Evolutionary conservation across 2,888 invertebrate genomes (phyloP).

Genomic region (Teinopalpus imperialis): DNA sequence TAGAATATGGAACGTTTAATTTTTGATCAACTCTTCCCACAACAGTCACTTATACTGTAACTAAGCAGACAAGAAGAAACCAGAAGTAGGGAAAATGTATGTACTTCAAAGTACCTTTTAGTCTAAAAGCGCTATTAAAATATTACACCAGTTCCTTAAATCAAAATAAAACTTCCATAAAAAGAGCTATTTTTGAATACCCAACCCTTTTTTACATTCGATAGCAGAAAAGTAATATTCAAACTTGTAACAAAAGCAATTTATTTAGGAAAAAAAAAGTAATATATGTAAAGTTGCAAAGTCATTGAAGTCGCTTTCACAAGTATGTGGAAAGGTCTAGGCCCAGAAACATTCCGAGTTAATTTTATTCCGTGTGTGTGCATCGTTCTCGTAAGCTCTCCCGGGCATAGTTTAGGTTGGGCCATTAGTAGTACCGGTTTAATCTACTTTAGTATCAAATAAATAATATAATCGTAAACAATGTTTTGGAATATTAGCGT

Average conservation of each 20-base stretch:
- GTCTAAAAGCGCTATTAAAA: too few relatives aligned
- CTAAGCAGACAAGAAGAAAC: too few relatives aligned
- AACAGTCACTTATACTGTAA: too few relatives aligned
- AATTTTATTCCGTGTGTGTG: constrained; percentile 4
- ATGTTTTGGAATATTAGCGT: neutral
- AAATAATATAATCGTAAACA: constrained; percentile 1
- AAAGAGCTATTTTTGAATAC: too few relatives aligned
- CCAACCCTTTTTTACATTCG: too few relatives aligned
- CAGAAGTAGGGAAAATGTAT: too few relatives aligned
- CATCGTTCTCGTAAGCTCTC: constrained; percentile 8
- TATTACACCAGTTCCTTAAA: too few relatives aligned
- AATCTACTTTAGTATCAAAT: constrained; percentile 13
- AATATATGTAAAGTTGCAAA: constrained; percentile 4
- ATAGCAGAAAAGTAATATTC: too few relatives aligned
- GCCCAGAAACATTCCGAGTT: neutral
- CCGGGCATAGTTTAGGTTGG: constrained; percentile 1
- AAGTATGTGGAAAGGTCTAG: neutral
- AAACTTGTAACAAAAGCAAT: constrained; percentile 4
- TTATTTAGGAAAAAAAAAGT: neutral
- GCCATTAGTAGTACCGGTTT: constrained; percentile 2
- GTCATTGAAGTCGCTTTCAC: neutral
- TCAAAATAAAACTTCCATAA: too few relatives aligned
- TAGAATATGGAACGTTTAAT: too few relatives aligned
- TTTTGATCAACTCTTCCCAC: too few relatives aligned
- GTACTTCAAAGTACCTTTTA: too few relatives aligned